Evolutionary conservation across 2,113 vertebrate species (phyloP).

Genomic region (Taxidea taxus): DNA sequence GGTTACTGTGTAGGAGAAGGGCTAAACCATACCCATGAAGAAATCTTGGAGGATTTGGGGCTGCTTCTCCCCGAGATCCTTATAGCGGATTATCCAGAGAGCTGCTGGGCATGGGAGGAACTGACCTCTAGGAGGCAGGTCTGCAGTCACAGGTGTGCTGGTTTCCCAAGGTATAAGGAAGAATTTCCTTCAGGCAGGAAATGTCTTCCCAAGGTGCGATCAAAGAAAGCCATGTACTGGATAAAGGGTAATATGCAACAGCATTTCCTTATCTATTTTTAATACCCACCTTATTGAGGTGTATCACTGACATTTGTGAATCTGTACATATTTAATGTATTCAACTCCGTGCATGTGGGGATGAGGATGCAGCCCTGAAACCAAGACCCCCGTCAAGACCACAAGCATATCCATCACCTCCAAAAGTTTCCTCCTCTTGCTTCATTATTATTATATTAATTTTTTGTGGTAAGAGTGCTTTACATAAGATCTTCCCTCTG

Average conservation of each 20-base stretch:
- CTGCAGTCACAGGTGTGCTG: neutral
- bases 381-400: neutral
- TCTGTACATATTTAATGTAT: neutral
- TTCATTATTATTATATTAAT: neutral
- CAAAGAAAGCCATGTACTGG: neutral
- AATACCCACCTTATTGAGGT: neutral
- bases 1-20: neutral
- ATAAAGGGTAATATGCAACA: neutral
- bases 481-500: neutral
- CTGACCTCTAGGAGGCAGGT: neutral
- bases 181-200: neutral
- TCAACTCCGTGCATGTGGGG: neutral
- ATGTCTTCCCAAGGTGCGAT: neutral
- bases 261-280: neutral
- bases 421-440: neutral
- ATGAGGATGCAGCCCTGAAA: neutral
- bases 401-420: neutral
- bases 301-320: neutral
- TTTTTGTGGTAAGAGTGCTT: neutral
- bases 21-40: neutral
- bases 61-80: neutral
- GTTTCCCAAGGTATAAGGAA: neutral
- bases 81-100: neutral
- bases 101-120: neutral
- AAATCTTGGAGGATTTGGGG: neutral